phyloP scores from a whole-genome alignment of 2,797 vertebrate genomes.

The Chelon labrosus region DNA sequence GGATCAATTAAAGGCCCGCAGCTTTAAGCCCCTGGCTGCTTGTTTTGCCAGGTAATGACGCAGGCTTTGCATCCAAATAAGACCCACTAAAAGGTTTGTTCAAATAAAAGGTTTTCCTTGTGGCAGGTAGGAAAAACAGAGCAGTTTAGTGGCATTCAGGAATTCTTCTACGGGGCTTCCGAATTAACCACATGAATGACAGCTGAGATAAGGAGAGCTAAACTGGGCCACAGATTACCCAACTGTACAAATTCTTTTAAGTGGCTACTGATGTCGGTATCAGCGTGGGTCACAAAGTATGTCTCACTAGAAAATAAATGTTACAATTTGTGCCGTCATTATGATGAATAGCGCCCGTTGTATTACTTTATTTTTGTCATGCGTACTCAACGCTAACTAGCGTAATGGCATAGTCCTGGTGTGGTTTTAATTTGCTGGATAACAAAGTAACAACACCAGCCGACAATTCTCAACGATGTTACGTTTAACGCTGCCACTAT shows the following conservation, averaged over 20 bases:
- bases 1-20: conserved; percentile 80
- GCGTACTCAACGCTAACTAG: not conserved
- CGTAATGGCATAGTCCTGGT: not conserved
- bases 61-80: conserved; percentile 74
- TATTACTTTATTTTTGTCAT: not conserved
- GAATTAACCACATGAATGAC: conserved; percentile 34
- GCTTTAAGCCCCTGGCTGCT: conserved; percentile 72
- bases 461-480: not conserved
- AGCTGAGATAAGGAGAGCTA: conserved; percentile 50
- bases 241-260: conserved; percentile 21
- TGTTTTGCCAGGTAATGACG: conserved; percentile 73
- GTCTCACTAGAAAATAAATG: no score
- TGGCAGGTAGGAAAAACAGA: conserved; percentile 7
- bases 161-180: conserved; percentile 12
- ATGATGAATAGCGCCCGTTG: not conserved
- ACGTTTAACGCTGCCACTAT: not conserved
- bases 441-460: not conserved
- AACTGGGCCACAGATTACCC: conserved; percentile 47
- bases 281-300: not conserved
- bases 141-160: conserved; percentile 29
- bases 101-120: conserved; percentile 32
- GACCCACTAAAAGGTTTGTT: conserved; percentile 38
- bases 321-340: not conserved
- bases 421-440: not conserved
- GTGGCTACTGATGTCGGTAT: not conserved